Conservation (phyloP, 2,797 vertebrate species). For the Erethizon dorsatum region DNA sequence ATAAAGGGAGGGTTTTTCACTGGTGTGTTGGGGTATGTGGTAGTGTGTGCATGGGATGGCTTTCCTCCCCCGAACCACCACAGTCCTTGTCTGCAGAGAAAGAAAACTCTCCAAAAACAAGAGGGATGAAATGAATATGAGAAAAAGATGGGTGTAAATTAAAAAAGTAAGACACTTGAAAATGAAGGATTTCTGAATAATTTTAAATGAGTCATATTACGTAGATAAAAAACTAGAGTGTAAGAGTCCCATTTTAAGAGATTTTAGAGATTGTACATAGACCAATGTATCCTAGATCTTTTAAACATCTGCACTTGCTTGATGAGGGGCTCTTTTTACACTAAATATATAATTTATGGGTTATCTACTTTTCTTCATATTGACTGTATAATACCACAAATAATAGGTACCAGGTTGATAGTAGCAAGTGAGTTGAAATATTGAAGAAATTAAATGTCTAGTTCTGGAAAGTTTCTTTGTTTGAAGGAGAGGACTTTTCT, state of each 20-base stretch:
- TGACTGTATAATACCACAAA: slow-evolving; percentile 7
- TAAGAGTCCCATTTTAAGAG: slow-evolving; percentile 12
- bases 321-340: slow-evolving; percentile 22
- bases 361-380: neutral
- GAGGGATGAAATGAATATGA: neutral
- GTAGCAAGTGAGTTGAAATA: slow-evolving; percentile 20
- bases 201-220: slow-evolving; percentile 37
- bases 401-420: slow-evolving; percentile 22
- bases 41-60: neutral
- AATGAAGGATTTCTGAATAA: neutral
- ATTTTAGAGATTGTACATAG: neutral
- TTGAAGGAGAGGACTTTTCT: slow-evolving; percentile 4
- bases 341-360: slow-evolving; percentile 29
- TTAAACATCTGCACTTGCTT: slow-evolving; percentile 47
- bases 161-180: neutral
- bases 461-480: slow-evolving; percentile 21
- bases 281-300: neutral
- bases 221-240: neutral
- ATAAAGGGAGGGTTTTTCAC: slow-evolving; percentile 5
- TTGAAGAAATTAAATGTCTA: slow-evolving; percentile 36
- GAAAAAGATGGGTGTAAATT: neutral
- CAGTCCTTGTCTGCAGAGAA: slow-evolving; percentile 62
- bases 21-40: neutral
- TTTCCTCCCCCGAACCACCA: neutral
- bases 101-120: slow-evolving; percentile 55